Base-by-base conservation (phyloP, 2,797 vertebrate genomes). In the Naso thynnoides region DNA sequence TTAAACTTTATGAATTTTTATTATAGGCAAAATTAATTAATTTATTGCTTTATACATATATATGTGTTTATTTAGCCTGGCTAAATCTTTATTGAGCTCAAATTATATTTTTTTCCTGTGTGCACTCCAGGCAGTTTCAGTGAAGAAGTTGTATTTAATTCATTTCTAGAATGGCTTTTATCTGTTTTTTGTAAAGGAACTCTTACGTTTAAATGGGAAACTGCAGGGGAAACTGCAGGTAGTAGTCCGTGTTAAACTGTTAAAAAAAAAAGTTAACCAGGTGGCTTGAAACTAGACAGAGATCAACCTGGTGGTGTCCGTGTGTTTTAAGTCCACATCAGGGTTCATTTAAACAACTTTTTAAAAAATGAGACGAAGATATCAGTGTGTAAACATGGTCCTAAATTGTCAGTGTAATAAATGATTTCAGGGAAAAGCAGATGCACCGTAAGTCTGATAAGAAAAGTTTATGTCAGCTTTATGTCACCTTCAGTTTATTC, bases 391-490 rank as follows among this genome's bases (percentile, higher is more conserved):
- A 2, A 57, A 65, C 44, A 19, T 27, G 5, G n/a, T 9, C 29
- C 47, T 39, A 42, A 15, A 49, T 55, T 44, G 13, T 18, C 8
- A 33, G 19, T 13, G 18, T 42, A 56, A 26, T 57, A 27, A 53
- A 53, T 24, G 4, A 41, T 75, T 57, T 42, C n/a, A 45, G 24
- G 23, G 41, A 36, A 36, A 53, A 63, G 29, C 45, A 64, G 42
- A 8, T n/a, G 3, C 36, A 23, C 18, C 42, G 4, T 15, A 10
- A 10, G 13, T 3, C 27, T 8, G 33, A 23, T 45, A n/a, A 19
- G 13, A 14, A 13, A 50, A 9, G 57, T 79, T 56, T 11, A 60
- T n/a, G n/a, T n/a, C 23, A 11, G 16, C 18, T 44, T 56, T 47
- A 42, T 58, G 0, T 4, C 55, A 36, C 8, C 24, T 14, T 50